A percentile compares a stretch with the other conserved stretches of the same genome.
Conservation (phyloP, 2,888 invertebrate species). For the Rotaria socialis region DNA sequence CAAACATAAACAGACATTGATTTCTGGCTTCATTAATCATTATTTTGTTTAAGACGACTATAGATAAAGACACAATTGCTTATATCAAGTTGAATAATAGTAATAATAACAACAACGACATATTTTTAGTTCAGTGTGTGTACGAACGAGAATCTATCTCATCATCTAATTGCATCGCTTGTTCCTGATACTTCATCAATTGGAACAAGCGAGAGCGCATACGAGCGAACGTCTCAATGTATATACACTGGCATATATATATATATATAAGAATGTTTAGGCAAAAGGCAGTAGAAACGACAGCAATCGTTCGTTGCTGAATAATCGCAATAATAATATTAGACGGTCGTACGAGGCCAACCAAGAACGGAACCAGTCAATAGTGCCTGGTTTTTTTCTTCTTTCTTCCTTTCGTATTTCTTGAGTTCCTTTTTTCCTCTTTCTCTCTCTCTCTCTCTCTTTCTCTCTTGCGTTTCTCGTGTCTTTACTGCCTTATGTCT, state of each 20-base stretch:
- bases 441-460: too few species aligned
- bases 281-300: constrained; percentile 10
- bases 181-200: constrained; percentile 10
- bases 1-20: neutral
- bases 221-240: neutral
- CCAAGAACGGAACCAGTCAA: neutral
- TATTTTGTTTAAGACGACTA: neutral
- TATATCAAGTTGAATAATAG: neutral
- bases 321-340: constrained; percentile 14
- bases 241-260: neutral
- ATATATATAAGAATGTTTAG: neutral
- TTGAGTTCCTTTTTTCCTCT: neutral
- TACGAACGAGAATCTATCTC: neutral
- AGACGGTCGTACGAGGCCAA: neutral
- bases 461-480: neutral
- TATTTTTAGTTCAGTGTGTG: neutral
- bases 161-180: constrained; percentile 1
- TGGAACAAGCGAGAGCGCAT: neutral
- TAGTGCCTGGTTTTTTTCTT: neutral
- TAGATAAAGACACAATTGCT: constrained; percentile 26
- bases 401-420: neutral
- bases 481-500: constrained; percentile 3
- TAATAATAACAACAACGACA: neutral
- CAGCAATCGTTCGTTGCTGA: neutral
- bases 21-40: constrained; percentile 11